Evolutionary conservation across 2,888 invertebrate genomes (phyloP).

Genomic region (Ichneumoninae sp.): DNA sequence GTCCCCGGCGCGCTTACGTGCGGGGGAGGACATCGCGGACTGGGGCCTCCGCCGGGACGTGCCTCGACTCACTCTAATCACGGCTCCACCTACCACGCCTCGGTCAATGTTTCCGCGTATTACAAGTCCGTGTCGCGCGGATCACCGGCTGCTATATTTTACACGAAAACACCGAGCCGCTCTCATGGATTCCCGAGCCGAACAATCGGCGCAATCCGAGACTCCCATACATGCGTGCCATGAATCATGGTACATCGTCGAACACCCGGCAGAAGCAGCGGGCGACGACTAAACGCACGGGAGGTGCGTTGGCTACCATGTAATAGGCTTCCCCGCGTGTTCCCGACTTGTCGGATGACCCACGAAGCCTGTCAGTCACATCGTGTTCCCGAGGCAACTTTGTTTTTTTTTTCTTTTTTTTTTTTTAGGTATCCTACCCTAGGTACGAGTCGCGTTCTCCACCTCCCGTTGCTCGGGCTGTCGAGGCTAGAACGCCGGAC

Average conservation of each 20-base stretch:
- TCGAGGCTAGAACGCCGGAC: conserved; percentile 27
- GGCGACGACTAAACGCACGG: conserved; percentile 74
- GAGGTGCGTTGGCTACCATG: conserved; percentile 70
- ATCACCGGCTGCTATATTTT: conserved; percentile 64
- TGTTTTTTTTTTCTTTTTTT: conserved; percentile 37
- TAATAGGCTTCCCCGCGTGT: conserved; percentile 74
- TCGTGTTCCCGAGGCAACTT: conserved; percentile 60
- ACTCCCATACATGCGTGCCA: conserved; percentile 66
- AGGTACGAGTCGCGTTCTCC: conserved; percentile 7
- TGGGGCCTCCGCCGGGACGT: background rate
- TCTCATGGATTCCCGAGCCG: conserved; percentile 74
- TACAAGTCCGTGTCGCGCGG: conserved; percentile 57
- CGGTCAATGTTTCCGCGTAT: conserved; percentile 38
- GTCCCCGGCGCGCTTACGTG: background rate
- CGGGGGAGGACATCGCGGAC: background rate
- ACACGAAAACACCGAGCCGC: conserved; percentile 76
- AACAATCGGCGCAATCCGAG: conserved; percentile 75
- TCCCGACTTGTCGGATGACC: conserved; percentile 74
- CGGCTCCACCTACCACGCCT: conserved; percentile 28
- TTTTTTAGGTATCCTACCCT: conserved; percentile 23
- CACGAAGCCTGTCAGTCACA: conserved; percentile 76
- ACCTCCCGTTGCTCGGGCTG: background rate
- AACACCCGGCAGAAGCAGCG: conserved; percentile 67
- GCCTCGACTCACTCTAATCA: conserved; percentile 41
- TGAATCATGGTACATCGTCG: conserved; percentile 77